These are phyloP conservation scores for Rhipidura dahli DNA, from an alignment of 2,113 vertebrate genomes.

Conservation along the genomic window DNA sequence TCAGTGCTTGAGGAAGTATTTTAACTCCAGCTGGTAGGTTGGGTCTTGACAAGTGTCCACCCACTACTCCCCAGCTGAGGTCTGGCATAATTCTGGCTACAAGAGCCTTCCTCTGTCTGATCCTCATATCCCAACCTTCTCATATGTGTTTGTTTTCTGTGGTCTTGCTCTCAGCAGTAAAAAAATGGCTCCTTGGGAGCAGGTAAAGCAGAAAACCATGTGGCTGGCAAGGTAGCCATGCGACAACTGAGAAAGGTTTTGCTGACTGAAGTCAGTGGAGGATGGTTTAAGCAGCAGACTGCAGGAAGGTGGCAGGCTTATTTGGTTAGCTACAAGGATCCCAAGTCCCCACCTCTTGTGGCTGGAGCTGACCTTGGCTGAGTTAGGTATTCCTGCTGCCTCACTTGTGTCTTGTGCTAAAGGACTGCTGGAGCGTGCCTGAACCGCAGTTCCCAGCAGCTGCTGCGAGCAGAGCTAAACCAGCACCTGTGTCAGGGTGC, in stretches of 20 bases:
- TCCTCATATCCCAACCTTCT: background rate
- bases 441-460: background rate
- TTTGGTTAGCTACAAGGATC: background rate
- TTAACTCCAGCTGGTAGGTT: background rate
- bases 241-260: background rate
- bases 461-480: background rate
- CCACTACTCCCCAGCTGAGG: background rate
- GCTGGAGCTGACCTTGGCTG: background rate
- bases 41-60: background rate
- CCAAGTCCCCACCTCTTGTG: background rate
- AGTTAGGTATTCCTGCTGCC: background rate
- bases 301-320: background rate
- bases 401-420: accelerated
- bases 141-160: background rate
- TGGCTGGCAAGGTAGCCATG: background rate
- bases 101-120: background rate
- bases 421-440: background rate
- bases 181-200: background rate
- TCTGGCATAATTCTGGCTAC: background rate
- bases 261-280: background rate
- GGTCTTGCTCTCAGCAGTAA: background rate
- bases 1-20: background rate
- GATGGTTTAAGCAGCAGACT: background rate
- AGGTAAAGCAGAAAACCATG: background rate
- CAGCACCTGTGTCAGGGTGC: background rate